Percentiles rank a stretch among this genome's conserved stretches.
phyloP scores from a whole-genome alignment of 2,113 vertebrate species.

The Pseudolaguvia tuberculata region DNA sequence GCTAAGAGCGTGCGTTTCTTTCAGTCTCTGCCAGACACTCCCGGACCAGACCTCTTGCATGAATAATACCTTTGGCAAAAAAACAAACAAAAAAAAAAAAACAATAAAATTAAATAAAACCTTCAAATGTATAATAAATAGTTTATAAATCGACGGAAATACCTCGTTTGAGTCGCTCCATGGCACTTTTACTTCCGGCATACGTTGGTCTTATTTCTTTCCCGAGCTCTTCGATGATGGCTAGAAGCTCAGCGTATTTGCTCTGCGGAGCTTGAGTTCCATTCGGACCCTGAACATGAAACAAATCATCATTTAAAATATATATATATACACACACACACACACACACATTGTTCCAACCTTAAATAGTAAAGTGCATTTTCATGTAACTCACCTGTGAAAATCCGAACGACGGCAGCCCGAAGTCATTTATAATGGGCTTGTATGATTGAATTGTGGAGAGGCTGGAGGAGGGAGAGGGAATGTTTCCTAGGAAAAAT shows the following conservation, averaged over 20 bases:
- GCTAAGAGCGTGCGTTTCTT: constrained; percentile 91
- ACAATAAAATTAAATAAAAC: too few species aligned
- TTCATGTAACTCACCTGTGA: constrained; percentile 72
- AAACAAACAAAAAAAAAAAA: not conserved
- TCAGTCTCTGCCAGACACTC: constrained; percentile 97
- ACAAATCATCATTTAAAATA: too few species aligned
- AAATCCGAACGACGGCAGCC: constrained; percentile 92
- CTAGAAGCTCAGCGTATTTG: constrained; percentile 96
- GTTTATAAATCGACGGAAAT: not conserved
- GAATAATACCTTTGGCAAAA: constrained; percentile 83
- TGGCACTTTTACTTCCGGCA: constrained; percentile 95
- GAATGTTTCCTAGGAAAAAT: constrained; percentile 77
- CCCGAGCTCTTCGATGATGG: constrained; percentile 95
- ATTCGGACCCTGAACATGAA: constrained; percentile 73
- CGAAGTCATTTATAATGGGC: constrained; percentile 91
- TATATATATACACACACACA: too few species aligned
- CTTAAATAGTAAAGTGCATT: too few species aligned
- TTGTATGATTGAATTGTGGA: constrained; percentile 84
- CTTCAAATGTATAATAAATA: not conserved
- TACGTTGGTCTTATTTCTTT: constrained; percentile 98
- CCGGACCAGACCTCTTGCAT: constrained; percentile 90
- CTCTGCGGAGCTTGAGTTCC: constrained; percentile 94
- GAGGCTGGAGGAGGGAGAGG: constrained; percentile 87
- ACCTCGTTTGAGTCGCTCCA: constrained; percentile 98
- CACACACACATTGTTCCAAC: too few species aligned